Conservation (phyloP, 2,113 vertebrate genomes). For the Romanogobio albipinnatus region DNA sequence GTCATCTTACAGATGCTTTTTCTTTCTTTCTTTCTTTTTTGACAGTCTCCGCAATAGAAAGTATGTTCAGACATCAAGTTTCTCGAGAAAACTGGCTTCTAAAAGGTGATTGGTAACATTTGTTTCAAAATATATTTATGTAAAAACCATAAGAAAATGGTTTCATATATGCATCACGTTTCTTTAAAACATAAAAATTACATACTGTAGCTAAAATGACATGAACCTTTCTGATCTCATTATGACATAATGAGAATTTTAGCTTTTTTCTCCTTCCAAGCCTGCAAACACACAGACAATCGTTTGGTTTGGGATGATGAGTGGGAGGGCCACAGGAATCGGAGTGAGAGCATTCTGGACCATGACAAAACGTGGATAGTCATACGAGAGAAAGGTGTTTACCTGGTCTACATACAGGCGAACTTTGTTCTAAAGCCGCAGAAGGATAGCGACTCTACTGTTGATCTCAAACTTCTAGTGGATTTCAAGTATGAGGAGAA, state of each 20-base stretch:
- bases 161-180: background rate
- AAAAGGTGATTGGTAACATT: constrained; percentile 47
- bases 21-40: background rate
- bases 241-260: background rate
- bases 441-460: background rate
- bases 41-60: background rate
- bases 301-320: constrained; percentile 30
- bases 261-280: background rate
- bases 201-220: background rate
- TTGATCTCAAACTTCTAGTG: constrained; percentile 11
- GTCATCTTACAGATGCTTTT: constrained; percentile 5
- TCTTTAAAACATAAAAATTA: background rate
- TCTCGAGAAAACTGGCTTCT: constrained; percentile 14
- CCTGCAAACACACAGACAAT: background rate
- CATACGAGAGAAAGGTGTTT: constrained; percentile 33
- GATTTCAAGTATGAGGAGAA: background rate
- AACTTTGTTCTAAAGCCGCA: constrained; percentile 3
- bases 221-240: background rate
- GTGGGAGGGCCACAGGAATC: background rate
- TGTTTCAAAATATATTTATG: background rate
- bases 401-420: constrained; percentile 51
- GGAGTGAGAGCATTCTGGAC: background rate
- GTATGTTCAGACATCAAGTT: background rate
- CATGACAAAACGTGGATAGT: constrained; percentile 1
- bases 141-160: background rate